A percentile compares a stretch with the other conserved stretches of the same genome.
phyloP scores from a whole-genome alignment of 2,113 vertebrate genomes.

The Mormyrus lacerda region DNA sequence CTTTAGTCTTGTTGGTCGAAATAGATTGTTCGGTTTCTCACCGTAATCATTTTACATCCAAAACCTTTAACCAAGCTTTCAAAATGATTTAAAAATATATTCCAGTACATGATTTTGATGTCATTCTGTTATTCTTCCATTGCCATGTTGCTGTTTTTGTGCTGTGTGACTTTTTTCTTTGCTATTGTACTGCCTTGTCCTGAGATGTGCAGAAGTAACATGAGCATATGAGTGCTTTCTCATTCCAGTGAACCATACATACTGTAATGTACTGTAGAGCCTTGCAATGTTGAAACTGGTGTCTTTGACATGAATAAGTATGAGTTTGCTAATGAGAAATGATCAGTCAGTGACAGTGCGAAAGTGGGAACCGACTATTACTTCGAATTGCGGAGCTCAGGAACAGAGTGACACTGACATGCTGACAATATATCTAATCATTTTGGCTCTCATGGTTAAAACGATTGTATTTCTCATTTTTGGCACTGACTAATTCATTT shows the following conservation, averaged over 20 bases:
- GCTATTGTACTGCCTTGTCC: not conserved
- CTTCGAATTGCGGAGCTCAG: not conserved
- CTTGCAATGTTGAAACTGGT: not conserved
- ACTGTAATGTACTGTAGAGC: not conserved
- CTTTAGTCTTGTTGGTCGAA: no score
- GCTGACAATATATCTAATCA: not conserved
- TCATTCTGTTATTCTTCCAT: not conserved
- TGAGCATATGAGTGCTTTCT: not conserved
- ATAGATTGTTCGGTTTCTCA: no score
- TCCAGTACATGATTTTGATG: not conserved
- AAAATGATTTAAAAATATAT: not conserved
- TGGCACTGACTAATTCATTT: no score
- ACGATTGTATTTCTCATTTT: not conserved
- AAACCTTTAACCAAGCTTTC: no score
- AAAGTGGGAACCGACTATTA: not conserved
- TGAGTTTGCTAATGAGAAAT: not conserved
- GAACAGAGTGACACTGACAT: not conserved
- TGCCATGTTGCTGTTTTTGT: not conserved
- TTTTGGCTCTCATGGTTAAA: not conserved
- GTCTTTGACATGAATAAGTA: not conserved
- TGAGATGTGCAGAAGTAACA: not conserved
- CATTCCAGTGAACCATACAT: not conserved
- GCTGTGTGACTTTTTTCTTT: not conserved
- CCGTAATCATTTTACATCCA: no score
- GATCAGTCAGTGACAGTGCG: not conserved